Evolutionary conservation across 2,888 invertebrate genomes (phyloP).

Genomic region (Nowickia ferox): DNA sequence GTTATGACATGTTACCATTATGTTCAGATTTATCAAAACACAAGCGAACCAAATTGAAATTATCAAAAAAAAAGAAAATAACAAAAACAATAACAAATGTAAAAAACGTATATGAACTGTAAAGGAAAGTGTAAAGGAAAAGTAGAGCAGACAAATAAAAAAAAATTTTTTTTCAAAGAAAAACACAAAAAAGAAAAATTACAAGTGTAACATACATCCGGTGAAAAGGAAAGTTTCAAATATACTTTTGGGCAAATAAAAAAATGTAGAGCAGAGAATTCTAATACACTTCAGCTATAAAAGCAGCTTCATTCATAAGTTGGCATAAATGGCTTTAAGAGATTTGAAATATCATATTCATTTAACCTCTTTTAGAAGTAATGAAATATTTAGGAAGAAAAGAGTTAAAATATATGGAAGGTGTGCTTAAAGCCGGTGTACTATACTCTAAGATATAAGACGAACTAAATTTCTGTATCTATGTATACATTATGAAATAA

Average conservation of each 20-base stretch:
- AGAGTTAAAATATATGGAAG: too few species aligned
- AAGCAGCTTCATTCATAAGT: too few species aligned
- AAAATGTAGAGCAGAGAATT: not conserved
- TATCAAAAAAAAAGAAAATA: conserved; percentile 14
- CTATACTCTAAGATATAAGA: too few species aligned
- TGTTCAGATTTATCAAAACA: conserved; percentile 63
- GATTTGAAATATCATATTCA: too few species aligned
- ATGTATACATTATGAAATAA: too few species aligned
- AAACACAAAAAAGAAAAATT: conserved; percentile 19
- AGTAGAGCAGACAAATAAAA: conserved; percentile 9
- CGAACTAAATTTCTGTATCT: too few species aligned
- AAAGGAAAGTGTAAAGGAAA: not conserved
- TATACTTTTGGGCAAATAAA: not conserved
- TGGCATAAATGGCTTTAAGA: too few species aligned
- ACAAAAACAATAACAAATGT: not conserved
- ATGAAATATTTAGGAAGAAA: too few species aligned
- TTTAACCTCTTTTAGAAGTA: too few species aligned
- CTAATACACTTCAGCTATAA: not conserved
- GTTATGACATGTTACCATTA: conserved; percentile 63
- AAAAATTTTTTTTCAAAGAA: not conserved
- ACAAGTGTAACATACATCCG: conserved; percentile 35
- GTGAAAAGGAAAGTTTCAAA: conserved; percentile 16
- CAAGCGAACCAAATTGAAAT: conserved; percentile 56
- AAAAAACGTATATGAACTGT: not conserved
- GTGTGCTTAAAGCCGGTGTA: too few species aligned